These are phyloP conservation scores for Dendrolimus kikuchii DNA, from an alignment of 1,140 invertebrate genomes.

Conservation along the genomic window DNA sequence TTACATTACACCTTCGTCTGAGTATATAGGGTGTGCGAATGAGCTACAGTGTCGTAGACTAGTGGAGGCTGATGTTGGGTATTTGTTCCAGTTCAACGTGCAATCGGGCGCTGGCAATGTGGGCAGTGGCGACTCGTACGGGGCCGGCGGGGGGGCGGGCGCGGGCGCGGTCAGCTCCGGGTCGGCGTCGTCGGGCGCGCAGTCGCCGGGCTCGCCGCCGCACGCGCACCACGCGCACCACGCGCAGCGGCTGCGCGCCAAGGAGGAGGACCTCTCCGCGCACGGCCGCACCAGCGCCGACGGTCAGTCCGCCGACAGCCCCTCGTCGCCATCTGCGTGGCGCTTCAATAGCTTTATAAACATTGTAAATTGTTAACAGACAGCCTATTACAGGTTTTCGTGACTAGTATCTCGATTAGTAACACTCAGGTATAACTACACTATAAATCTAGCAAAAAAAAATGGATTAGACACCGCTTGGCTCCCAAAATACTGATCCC, in stretches of 20 bases:
- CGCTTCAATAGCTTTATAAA: too few species aligned
- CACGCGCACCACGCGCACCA: conserved; percentile 47
- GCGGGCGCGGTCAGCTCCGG: conserved; percentile 42
- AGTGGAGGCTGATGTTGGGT: not conserved
- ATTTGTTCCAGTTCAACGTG: conserved; percentile 55
- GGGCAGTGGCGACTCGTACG: conserved; percentile 33
- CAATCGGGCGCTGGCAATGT: conserved; percentile 42
- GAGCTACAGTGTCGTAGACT: too few species aligned
- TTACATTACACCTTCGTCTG: too few species aligned
- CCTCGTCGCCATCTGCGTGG: too few species aligned
- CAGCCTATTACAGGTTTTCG: too few species aligned
- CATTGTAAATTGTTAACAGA: too few species aligned
- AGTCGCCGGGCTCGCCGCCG: conserved; percentile 47
- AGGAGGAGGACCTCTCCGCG: conserved; percentile 73
- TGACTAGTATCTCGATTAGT: too few species aligned
- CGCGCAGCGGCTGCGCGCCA: conserved; percentile 53
- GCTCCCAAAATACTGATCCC: too few species aligned
- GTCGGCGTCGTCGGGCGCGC: conserved; percentile 50
- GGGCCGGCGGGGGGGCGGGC: conserved; percentile 24
- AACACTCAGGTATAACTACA: too few species aligned
- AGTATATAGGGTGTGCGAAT: too few species aligned
- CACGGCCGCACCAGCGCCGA: conserved; percentile 73
- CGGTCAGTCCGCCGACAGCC: conserved; percentile 33
- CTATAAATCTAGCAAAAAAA: too few species aligned
- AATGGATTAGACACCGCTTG: too few species aligned